Conservation (phyloP, 2,113 vertebrate genomes). For the Myanophis thanlyinensis region DNA sequence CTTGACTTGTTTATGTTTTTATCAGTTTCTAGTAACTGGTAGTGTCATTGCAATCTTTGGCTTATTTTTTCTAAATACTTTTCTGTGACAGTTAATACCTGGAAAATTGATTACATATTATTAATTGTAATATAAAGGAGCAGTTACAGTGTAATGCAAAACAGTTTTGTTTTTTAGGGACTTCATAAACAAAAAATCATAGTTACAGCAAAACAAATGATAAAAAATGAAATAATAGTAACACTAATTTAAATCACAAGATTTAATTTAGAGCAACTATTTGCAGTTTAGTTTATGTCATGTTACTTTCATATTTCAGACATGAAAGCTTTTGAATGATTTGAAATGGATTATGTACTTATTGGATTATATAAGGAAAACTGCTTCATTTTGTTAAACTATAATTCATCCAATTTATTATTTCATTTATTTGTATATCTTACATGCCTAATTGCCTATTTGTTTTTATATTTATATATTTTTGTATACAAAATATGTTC, state of each 20-base stretch:
- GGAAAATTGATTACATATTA: constrained; percentile 24
- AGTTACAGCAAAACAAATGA: background rate
- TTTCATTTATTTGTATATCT: background rate
- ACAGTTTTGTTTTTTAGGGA: constrained; percentile 10
- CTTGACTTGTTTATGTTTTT: constrained; percentile 57
- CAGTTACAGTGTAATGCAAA: constrained; percentile 30
- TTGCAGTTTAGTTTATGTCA: background rate
- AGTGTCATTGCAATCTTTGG: constrained; percentile 3
- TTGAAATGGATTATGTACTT: background rate
- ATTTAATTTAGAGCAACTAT: background rate
- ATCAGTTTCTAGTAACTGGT: constrained; percentile 15
- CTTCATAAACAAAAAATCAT: constrained; percentile 6
- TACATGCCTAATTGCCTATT: background rate
- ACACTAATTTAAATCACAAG: background rate
- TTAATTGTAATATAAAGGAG: constrained; percentile 12
- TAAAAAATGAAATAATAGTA: background rate
- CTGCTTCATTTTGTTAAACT: background rate
- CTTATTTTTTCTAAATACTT: constrained; percentile 30
- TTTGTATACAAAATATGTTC: background rate
- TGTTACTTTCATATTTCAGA: background rate
- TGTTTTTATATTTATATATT: background rate
- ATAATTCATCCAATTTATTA: background rate
- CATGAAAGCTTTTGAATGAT: background rate
- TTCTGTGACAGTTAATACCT: constrained; percentile 5
- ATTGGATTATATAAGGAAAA: background rate